These are phyloP conservation scores for Aramus guarauna DNA, from an alignment of 2,113 vertebrate species.

Conservation along the genomic window DNA sequence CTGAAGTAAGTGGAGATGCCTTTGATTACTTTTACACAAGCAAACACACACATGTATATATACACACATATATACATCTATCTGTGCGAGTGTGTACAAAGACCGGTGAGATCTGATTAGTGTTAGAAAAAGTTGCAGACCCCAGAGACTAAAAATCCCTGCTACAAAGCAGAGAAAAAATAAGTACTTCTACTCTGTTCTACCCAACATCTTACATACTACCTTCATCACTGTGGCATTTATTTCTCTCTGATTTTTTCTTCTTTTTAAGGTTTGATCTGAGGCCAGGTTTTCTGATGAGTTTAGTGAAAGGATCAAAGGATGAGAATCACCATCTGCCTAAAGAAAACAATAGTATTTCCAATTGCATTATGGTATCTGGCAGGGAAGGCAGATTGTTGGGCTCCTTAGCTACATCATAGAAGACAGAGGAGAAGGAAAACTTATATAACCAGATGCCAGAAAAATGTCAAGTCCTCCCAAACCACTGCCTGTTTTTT, in stretches of 20 bases:
- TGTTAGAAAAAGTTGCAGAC: not conserved
- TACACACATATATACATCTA: accelerated
- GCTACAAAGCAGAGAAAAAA: not conserved
- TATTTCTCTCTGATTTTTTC: not conserved
- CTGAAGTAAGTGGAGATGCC: not conserved
- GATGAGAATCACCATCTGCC: constrained; percentile 55
- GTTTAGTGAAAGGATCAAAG: constrained; percentile 62
- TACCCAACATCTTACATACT: not conserved
- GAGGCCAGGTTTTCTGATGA: constrained; percentile 65
- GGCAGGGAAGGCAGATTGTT: not conserved
- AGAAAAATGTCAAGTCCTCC: not conserved
- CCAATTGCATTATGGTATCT: constrained; percentile 53
- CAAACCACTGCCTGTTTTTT: not conserved
- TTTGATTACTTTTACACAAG: not conserved
- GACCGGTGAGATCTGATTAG: not conserved
- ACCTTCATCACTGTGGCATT: not conserved
- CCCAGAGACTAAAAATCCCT: not conserved
- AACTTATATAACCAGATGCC: not conserved
- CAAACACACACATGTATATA: not conserved
- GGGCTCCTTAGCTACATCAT: not conserved
- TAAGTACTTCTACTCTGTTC: not conserved
- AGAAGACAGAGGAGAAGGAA: not conserved
- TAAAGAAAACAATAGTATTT: constrained; percentile 65
- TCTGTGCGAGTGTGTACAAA: accelerated
- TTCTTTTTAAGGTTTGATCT: constrained; percentile 46